Percentiles rank a stretch among this genome's conserved stretches.
phyloP scores from a whole-genome alignment of 2,888 invertebrate genomes.

The Caenorhabditis auriculariae region DNA sequence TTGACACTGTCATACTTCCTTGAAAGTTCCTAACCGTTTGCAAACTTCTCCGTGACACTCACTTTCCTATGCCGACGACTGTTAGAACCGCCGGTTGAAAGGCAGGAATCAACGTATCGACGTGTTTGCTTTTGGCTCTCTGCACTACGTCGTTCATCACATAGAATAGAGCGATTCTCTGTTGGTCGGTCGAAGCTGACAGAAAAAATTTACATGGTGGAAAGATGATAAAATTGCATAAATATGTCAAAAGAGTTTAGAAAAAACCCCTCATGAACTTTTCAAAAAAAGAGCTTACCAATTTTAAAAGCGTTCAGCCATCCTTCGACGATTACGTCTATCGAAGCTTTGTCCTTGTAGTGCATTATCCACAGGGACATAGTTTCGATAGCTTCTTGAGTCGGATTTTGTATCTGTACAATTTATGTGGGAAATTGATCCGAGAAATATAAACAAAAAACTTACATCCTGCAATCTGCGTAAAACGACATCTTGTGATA shows the following conservation, averaged over 20 bases:
- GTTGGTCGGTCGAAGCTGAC: conserved; percentile 35
- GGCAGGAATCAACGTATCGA: conserved; percentile 30
- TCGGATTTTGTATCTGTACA: conserved; percentile 23
- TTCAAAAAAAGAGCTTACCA: conserved; percentile 21
- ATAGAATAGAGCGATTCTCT: conserved; percentile 84
- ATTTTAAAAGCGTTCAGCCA: conserved; percentile 54
- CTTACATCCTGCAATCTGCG: conserved; percentile 31
- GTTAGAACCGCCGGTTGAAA: conserved; percentile 42
- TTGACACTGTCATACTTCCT: conserved; percentile 38
- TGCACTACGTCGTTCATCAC: conserved; percentile 99
- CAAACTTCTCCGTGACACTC: background rate
- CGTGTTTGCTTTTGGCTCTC: conserved; percentile 69
- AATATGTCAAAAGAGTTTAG: background rate
- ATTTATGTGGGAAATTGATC: background rate
- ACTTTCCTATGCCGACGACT: conserved; percentile 39
- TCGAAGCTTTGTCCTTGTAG: conserved; percentile 48
- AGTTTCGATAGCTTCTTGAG: conserved; percentile 50
- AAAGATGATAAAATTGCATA: background rate
- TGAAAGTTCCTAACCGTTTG: conserved; percentile 5
- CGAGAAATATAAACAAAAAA: too few species aligned
- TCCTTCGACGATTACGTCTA: conserved; percentile 47
- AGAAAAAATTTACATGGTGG: background rate
- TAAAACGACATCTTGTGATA: conserved; percentile 29
- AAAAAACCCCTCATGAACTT: background rate
- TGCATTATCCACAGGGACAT: conserved; percentile 57